These are phyloP conservation scores for Lota lota DNA, from an alignment of 2,113 vertebrate species.

Conservation along the genomic window DNA sequence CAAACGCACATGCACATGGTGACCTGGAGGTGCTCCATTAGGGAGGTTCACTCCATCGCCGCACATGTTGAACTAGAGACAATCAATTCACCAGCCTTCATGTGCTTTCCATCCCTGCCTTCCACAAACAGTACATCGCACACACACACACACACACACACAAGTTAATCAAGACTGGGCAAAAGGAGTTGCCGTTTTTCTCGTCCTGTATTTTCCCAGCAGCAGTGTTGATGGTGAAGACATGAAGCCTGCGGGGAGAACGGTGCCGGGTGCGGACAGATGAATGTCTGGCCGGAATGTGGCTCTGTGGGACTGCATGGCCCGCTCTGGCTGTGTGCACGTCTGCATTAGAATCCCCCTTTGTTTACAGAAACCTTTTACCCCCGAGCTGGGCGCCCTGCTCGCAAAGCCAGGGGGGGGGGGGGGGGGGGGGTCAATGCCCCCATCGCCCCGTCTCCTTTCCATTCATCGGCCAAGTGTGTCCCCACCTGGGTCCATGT, in stretches of 20 bases:
- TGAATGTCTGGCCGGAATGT: slow-evolving; percentile 75
- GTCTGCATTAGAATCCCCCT: slow-evolving; percentile 79
- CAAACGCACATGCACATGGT: neutral
- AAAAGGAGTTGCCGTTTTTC: too few species aligned
- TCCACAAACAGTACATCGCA: slow-evolving; percentile 8
- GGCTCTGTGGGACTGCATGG: slow-evolving; percentile 49
- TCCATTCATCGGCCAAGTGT: slow-evolving; percentile 77
- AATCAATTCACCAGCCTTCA: slow-evolving; percentile 44
- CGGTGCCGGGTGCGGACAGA: slow-evolving; percentile 46
- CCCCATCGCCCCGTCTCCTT: slow-evolving; percentile 17
- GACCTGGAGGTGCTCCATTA: too few species aligned
- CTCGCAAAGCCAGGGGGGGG: slow-evolving; percentile 12
- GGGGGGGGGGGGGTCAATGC: too few species aligned
- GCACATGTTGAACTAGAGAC: slow-evolving; percentile 31
- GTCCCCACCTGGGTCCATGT: slow-evolving; percentile 79
- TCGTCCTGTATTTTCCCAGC: slow-evolving; percentile 13
- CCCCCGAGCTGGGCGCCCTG: slow-evolving; percentile 60
- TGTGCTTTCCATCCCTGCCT: neutral
- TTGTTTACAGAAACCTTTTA: slow-evolving; percentile 59
- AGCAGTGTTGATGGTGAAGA: slow-evolving; percentile 80
- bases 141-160: too few species aligned
- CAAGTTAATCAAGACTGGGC: too few species aligned
- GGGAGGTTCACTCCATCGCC: too few species aligned
- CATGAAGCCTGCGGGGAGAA: slow-evolving; percentile 69
- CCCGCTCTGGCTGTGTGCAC: slow-evolving; percentile 34